Base-by-base conservation (phyloP, 1,140 invertebrate species). In the Meloidogyne hapla region DNA sequence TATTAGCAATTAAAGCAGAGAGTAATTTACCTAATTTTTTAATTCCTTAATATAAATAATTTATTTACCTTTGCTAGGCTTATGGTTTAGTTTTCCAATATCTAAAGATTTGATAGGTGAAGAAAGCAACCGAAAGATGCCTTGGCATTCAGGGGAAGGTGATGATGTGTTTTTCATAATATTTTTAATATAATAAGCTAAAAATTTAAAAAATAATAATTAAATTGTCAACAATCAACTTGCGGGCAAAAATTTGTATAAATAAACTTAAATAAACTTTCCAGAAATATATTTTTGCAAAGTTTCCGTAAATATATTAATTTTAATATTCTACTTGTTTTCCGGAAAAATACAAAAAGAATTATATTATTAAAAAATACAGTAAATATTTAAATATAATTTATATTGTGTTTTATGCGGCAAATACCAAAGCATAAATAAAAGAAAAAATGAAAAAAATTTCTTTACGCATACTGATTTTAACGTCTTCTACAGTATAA, bases 21-120 rank as follows among this genome's bases (percentile, higher is more conserved):
- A 73, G 21, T 23, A 73, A 73, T 73, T 73, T 73, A 21, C 71
- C 71, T 73, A 21, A 9, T 66, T 38, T 4, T 9, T 66, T 66
- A 28, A 5, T 13, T 13, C 15, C 38, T 0, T 4, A 66, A 66
- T 18, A 33, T 66, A 26, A 18, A 33, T 6, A 26, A 23, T 28
- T 40, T 6, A 28, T 21, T 21, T 26, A 73, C 71, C 71, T 73
- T 73, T 73, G 71, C 71, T 73, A n/a, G 71, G 56, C 10, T 23
- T 56, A 42, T 65, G 71, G 23, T 25, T 1, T n/a, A 18, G 40
- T 48, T 70, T 70, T 69, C 12, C 67, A 15, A 4, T 10, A 38
- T 45, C 25, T 45, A 56, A 25, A 18, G 25, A 25, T 12, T 12
- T 28, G n/a, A 28, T 26, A 3, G 69, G 18, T 45, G 61, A 26